Base-by-base conservation (phyloP, 1,140 invertebrate genomes). In the Asbolus verrucosus region DNA sequence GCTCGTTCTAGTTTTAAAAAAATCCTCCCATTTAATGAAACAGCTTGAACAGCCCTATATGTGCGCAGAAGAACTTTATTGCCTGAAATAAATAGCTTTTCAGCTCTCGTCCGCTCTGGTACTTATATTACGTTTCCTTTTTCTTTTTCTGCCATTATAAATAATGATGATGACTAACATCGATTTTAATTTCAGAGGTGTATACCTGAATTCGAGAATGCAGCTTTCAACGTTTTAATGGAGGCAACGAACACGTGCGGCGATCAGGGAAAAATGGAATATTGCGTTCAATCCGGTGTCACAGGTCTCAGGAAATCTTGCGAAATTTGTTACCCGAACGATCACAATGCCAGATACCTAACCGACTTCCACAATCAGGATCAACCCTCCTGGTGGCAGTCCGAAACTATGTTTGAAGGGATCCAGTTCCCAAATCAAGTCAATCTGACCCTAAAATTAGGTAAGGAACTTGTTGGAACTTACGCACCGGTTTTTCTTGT, bases 301-400 rank as follows among this genome's bases (percentile, higher is more conserved):
- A 83, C 81, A 3, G 83, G 83, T 5, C 81, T 83, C 73, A 70
- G 84, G 80, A 87, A 86, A 70, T 85, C 87, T 0, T 93, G 91
- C 75, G 87, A 91, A 41, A 82, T 83, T 18, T 91, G 91, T 75
- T 76, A 85, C 76, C 67, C 79, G 0, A 87, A 87, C 0, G 86
- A 90, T 46, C 94, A 96, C 83, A 89, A 90, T 1, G 87, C 92
- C 0, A 81, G 84, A n/a, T 96, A 87, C 79, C 84, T 99, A 46
- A 98, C 96, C 0, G 98, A 99, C 82, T 87, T 94, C 76, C 94
- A 97, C 73, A 89, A 90, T 75, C 89, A 92, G 69, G 91, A 94
- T 38, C 94, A 96, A 78, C 90, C 91, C 70, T 98, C 98, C 0
- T 98, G 96, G 95, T 99, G 98, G 97, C 97, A 99, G 79, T 98